A percentile compares a stretch with the other conserved stretches of the same genome.
Conservation (phyloP, 2,888 invertebrate species). For the Ophion ellenae region DNA sequence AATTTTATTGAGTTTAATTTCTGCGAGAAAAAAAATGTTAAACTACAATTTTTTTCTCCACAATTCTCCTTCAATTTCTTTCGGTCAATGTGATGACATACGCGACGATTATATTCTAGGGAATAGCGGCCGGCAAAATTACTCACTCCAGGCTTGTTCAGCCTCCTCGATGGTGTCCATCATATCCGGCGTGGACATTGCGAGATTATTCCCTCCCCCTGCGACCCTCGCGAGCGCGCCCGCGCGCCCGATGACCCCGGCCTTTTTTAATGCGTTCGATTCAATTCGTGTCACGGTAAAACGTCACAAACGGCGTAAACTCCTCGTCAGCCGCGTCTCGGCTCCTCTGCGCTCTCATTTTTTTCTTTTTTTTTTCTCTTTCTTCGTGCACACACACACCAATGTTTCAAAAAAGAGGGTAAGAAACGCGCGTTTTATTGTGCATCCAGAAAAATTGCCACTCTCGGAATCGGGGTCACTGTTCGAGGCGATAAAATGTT, state of each 20-base stretch:
- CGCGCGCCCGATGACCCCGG: slow-evolving; percentile 73
- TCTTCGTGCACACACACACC: neutral
- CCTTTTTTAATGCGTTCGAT: slow-evolving; percentile 69
- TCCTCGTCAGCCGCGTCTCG: slow-evolving; percentile 14
- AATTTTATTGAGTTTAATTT: too few species aligned
- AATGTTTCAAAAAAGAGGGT: slow-evolving; percentile 7
- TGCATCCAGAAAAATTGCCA: slow-evolving; percentile 25
- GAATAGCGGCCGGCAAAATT: slow-evolving; percentile 41
- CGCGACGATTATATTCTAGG: neutral
- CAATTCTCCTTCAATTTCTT: neutral
- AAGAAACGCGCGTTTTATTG: neutral
- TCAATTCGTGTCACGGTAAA: slow-evolving; percentile 74
- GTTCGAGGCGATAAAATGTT: slow-evolving; percentile 31
- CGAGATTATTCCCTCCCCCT: slow-evolving; percentile 59
- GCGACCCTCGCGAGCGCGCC: slow-evolving; percentile 51
- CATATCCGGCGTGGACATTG: slow-evolving; percentile 84
- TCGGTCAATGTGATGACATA: neutral
- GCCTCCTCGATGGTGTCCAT: slow-evolving; percentile 88
- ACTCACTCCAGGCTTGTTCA: slow-evolving; percentile 89
- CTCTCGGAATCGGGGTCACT: slow-evolving; percentile 22
- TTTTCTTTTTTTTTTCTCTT: neutral
- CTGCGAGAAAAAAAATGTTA: too few species aligned
- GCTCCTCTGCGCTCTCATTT: slow-evolving; percentile 28
- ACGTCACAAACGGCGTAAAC: slow-evolving; percentile 40
- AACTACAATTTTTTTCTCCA: neutral